phyloP scores from a whole-genome alignment of 1,140 invertebrate species.

The Drosophila leontia region DNA sequence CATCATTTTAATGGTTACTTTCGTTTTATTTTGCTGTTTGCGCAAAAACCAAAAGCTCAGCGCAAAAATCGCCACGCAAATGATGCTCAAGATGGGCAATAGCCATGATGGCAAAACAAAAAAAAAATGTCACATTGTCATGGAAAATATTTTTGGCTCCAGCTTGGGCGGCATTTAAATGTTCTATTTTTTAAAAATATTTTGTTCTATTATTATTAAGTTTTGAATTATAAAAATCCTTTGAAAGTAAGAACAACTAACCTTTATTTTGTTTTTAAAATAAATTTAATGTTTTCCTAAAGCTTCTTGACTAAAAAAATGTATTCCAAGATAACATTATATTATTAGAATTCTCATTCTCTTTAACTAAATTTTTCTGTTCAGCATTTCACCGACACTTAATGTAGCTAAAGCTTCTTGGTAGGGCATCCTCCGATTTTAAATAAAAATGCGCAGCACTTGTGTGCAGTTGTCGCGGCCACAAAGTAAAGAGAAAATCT shows the following conservation, averaged over 20 bases:
- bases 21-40: slow-evolving; percentile 34
- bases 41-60: slow-evolving; percentile 67
- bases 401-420: not conserved
- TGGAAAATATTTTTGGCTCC: not conserved
- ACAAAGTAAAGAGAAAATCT: slow-evolving; percentile 52
- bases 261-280: not conserved
- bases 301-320: not conserved
- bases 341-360: not conserved
- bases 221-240: not conserved
- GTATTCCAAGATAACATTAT: not conserved
- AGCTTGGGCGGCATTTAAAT: not conserved
- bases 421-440: slow-evolving; percentile 43
- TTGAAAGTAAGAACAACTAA: not conserved
- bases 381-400: not conserved
- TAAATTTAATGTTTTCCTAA: accelerated
- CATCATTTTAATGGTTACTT: slow-evolving; percentile 72
- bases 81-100: slow-evolving; percentile 62
- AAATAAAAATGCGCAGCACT: slow-evolving; percentile 66
- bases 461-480: slow-evolving; percentile 70
- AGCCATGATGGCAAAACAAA: slow-evolving; percentile 4
- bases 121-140: slow-evolving; percentile 34
- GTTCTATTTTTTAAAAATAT: not conserved
- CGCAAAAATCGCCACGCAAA: slow-evolving; percentile 69
- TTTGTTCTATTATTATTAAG: not conserved
- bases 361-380: not conserved